These are phyloP conservation scores for Cephus spinipes DNA, from an alignment of 2,888 invertebrate species.

Conservation along the genomic window DNA sequence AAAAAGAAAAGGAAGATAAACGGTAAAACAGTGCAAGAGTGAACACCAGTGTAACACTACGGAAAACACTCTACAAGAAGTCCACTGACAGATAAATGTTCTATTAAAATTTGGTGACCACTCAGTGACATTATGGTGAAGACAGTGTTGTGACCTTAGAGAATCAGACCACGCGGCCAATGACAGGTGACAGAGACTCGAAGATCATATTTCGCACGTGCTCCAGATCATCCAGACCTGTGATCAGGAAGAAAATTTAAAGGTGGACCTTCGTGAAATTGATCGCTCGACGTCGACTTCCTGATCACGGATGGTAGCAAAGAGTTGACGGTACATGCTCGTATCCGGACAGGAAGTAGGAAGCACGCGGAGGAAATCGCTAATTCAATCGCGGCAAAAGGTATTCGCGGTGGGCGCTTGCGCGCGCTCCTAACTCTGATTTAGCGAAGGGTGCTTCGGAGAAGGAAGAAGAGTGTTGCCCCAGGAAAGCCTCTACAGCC, in stretches of 20 bases:
- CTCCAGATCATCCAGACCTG: slow-evolving; percentile 11
- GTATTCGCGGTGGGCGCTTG: slow-evolving; percentile 5
- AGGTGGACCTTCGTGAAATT: neutral
- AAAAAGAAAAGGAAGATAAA: neutral
- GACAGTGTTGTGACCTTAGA: slow-evolving; percentile 16
- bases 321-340: slow-evolving; percentile 23
- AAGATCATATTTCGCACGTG: neutral
- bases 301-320: neutral
- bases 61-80: neutral
- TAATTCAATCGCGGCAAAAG: slow-evolving; percentile 6
- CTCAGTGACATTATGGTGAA: slow-evolving; percentile 17
- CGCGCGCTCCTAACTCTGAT: slow-evolving; percentile 5
- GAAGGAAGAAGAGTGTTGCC: slow-evolving; percentile 53
- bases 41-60: neutral
- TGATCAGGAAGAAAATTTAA: slow-evolving; percentile 9
- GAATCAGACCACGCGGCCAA: slow-evolving; percentile 12
- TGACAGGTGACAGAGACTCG: slow-evolving; percentile 19
- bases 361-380: slow-evolving; percentile 6
- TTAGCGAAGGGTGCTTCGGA: slow-evolving; percentile 20
- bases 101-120: neutral
- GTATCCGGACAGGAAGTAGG: slow-evolving; percentile 13
- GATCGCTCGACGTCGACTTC: neutral
- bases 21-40: neutral
- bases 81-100: neutral
- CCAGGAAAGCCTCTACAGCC: slow-evolving; percentile 52